Conservation (phyloP, 2,797 vertebrate species). For the Enteromius paludinosus region DNA sequence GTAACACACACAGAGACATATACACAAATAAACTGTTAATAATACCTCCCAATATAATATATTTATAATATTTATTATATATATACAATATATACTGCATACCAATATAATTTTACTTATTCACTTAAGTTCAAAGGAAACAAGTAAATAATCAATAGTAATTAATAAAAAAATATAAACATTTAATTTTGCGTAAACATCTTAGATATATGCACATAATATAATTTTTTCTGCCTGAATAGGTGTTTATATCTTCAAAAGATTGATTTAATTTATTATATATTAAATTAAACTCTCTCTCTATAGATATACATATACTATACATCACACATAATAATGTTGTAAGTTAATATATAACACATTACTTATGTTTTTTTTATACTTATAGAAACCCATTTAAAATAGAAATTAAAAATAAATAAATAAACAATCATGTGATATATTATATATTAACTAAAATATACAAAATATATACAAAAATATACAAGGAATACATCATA, state of each 20-base stretch:
- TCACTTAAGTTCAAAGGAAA: not conserved
- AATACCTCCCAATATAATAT: not conserved
- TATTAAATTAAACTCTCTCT: not conserved
- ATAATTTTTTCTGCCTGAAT: not conserved
- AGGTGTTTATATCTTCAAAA: not conserved
- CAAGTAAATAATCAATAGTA: not conserved
- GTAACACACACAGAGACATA: not conserved
- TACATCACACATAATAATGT: not conserved
- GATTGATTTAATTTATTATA: not conserved
- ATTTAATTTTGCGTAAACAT: not conserved
- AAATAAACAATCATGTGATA: too few relatives aligned
- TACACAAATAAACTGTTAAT: not conserved
- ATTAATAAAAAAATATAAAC: not conserved
- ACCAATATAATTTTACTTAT: not conserved
- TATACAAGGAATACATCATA: not conserved
- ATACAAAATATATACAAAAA: too few relatives aligned
- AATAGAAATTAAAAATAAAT: too few relatives aligned
- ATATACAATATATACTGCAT: not conserved
- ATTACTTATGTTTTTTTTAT: too few relatives aligned
- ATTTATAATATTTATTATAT: not conserved
- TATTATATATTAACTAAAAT: not conserved
- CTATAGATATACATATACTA: not conserved
- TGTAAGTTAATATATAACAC: too few relatives aligned
- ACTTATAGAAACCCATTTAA: too few relatives aligned
- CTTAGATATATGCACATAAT: not conserved